phyloP scores from a whole-genome alignment of 1,140 invertebrate genomes.

The Zaprionus kolodkinae region DNA sequence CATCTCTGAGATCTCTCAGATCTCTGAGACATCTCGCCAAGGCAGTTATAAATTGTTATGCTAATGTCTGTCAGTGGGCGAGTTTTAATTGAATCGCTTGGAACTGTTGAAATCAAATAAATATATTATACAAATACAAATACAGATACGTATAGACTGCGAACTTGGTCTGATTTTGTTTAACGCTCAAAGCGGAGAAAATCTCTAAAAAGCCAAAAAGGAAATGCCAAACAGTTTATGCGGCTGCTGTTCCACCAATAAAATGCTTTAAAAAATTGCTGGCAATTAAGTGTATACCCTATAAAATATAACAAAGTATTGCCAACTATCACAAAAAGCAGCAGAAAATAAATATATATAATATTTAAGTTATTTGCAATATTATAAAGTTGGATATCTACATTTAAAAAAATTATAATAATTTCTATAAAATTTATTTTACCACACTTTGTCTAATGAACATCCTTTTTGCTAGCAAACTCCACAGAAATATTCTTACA shows the following conservation, averaged over 20 bases:
- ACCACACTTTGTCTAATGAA: not conserved
- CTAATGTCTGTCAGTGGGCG: conserved; percentile 67
- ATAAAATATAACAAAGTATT: conserved; percentile 1
- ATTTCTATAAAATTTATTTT: too few species aligned
- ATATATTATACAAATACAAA: conserved; percentile 47
- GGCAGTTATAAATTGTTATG: conserved; percentile 81
- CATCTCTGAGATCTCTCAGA: conserved; percentile 20
- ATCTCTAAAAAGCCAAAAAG: conserved; percentile 29
- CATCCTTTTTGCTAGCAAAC: not conserved
- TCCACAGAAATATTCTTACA: not conserved
- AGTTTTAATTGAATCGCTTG: conserved; percentile 73
- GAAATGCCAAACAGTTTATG: conserved; percentile 45
- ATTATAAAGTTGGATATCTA: not conserved
- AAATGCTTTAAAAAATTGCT: conserved; percentile 16
- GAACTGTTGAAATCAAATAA: conserved; percentile 60
- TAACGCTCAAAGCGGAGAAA: conserved; percentile 24
- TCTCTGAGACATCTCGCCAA: conserved; percentile 54
- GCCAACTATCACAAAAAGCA: not conserved
- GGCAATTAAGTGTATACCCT: conserved; percentile 30
- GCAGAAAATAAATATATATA: too few species aligned
- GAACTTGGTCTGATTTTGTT: conserved; percentile 27
- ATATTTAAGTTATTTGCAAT: not conserved
- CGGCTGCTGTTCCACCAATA: conserved; percentile 39
- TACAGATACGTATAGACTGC: not conserved
- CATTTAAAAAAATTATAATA: too few species aligned